Conservation (phyloP, 2,113 vertebrate genomes). For the Tiliqua scincoides region DNA sequence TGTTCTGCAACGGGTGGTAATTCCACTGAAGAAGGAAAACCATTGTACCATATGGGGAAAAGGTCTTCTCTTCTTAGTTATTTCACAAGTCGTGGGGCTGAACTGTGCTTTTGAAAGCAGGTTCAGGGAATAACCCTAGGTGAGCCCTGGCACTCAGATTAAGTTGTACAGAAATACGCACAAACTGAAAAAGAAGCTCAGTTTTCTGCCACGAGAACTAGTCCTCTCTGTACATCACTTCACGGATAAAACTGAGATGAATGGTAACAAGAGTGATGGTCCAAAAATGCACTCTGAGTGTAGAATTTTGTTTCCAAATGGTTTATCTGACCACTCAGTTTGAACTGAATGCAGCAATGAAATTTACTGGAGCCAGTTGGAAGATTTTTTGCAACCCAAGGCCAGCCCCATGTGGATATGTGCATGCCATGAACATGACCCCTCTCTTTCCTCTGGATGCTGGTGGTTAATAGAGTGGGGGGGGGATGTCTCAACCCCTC, state of each 20-base stretch:
- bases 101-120: background rate
- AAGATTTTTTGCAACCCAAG: too few relatives aligned
- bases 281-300: background rate
- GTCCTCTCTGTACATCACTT: background rate
- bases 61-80: background rate
- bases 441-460: too few relatives aligned
- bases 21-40: background rate
- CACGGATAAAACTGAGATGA: background rate
- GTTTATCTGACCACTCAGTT: background rate
- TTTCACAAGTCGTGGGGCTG: background rate
- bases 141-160: background rate
- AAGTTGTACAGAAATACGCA: background rate
- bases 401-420: too few relatives aligned
- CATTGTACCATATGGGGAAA: background rate
- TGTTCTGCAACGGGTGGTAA: background rate
- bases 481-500: too few relatives aligned
- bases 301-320: background rate
- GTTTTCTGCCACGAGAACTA: background rate
- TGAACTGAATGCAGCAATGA: background rate
- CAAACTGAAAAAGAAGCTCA: background rate
- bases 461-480: too few relatives aligned
- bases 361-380: too few relatives aligned
- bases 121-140: background rate
- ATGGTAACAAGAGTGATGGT: background rate
- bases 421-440: too few relatives aligned